Base-by-base conservation (phyloP, 2,888 invertebrate genomes). In the Andrena fulva region DNA sequence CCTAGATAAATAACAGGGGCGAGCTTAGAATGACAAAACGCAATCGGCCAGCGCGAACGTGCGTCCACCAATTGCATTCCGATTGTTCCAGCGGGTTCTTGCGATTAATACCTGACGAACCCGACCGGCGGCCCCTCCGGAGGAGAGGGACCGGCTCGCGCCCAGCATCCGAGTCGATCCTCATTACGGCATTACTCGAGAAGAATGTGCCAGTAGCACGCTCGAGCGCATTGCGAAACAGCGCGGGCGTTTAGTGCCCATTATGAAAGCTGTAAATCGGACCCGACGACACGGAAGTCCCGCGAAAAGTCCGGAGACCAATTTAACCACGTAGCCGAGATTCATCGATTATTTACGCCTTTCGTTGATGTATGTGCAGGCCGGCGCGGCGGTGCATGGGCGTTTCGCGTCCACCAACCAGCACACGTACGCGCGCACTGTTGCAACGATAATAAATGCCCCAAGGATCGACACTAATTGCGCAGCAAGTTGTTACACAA, bases 171-270 rank as follows among this genome's bases (percentile, higher is more conserved):
- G 24, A 50, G 29, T 50, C 54, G 48, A 72, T 72, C 35, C 72
- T 80, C 77, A 72, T 78, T 78, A 74, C 69, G 64, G 63, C 31
- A 73, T 69, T 74, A 50, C 48, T 31, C 12, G 24, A 31, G 42
- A 68, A 79, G 72, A 79, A 79, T 70, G 78, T 27, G n/a, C 64
- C 42, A 59, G 60, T 71, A 68, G 56, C 78, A 84, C 80, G 84
- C 69, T 85, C 76, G 80, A 74, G 69, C 68, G 80, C 79, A 74
- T 81, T 70, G 70, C 77, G 71, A 84, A 86, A 87, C 79, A 84
- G 84, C 71, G 78, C 50, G n/a, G 69, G 80, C 81, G 87, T 86
- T 88, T 85, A 88, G 85, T 84, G 77, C 72, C 86, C 80, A 82
- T 88, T 87, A 87, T 82, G 80, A 75, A 72, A 82, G 82, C 85